Evolutionary conservation across 2,888 invertebrate species (phyloP).

Genomic region (Drosophila buzzatii): DNA sequence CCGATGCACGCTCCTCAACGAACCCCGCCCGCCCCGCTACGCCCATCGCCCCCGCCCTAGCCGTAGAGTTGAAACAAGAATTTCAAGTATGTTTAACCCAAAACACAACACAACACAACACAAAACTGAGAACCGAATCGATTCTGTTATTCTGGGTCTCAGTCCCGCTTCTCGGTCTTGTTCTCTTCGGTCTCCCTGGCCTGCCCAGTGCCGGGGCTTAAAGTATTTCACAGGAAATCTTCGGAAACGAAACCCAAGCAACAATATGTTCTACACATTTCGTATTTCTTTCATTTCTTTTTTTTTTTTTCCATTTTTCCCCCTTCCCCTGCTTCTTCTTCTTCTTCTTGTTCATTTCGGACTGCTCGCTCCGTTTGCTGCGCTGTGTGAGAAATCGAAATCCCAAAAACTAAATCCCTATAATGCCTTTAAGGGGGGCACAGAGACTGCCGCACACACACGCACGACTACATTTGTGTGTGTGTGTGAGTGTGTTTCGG

Average conservation of each 20-base stretch:
- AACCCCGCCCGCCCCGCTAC: constrained; percentile 24
- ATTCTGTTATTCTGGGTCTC: constrained; percentile 38
- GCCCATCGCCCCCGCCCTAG: constrained; percentile 24
- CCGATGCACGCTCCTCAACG: constrained; percentile 24
- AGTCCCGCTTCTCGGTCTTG: constrained; percentile 7
- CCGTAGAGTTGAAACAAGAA: constrained; percentile 74
- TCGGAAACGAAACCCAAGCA: constrained; percentile 76
- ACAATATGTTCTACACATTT: constrained; percentile 80
- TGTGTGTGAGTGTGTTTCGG: background rate
- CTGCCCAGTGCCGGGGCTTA: constrained; percentile 69
- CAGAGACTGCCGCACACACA: constrained; percentile 32
- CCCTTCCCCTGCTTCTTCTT: background rate
- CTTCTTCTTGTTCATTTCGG: background rate
- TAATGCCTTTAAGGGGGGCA: constrained; percentile 71
- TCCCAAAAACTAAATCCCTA: constrained; percentile 82
- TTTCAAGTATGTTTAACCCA: constrained; percentile 82
- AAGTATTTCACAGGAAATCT: constrained; percentile 82
- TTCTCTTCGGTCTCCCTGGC: constrained; percentile 33
- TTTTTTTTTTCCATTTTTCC: constrained; percentile 9
- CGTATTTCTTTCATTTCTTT: constrained; percentile 43
- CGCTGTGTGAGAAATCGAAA: constrained; percentile 78
- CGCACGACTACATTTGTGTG: constrained; percentile 63
- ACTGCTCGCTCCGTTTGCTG: constrained; percentile 25
- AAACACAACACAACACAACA: constrained; percentile 57
- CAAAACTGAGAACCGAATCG: constrained; percentile 33